These are phyloP conservation scores for Brachyrhaphis roseni DNA, from an alignment of 2,797 vertebrate species.

Conservation along the genomic window DNA sequence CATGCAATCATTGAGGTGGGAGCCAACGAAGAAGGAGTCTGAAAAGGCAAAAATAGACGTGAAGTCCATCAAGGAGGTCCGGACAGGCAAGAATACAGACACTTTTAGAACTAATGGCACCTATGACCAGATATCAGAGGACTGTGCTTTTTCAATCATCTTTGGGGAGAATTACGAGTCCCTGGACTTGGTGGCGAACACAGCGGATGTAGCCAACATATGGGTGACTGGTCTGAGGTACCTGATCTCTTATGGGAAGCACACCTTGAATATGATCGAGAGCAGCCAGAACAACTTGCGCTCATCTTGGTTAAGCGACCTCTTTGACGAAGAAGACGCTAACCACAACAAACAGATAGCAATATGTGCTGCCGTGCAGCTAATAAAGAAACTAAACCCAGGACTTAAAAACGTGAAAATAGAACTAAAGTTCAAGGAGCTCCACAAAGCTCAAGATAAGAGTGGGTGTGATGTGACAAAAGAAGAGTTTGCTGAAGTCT, in stretches of 20 bases:
- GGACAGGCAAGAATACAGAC: slow-evolving; percentile 97
- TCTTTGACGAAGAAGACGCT: slow-evolving; percentile 87
- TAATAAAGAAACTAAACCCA: slow-evolving; percentile 91
- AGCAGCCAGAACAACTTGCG: slow-evolving; percentile 96
- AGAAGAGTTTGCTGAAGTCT: slow-evolving; percentile 97
- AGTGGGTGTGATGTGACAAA: slow-evolving; percentile 85
- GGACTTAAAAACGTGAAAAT: slow-evolving; percentile 97
- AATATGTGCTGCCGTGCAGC: slow-evolving; percentile 88
- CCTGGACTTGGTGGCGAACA: slow-evolving; percentile 96
- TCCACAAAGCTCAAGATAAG: slow-evolving; percentile 95
- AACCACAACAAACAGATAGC: slow-evolving; percentile 85
- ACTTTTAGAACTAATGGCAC: slow-evolving; percentile 97
- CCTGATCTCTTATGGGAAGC: slow-evolving; percentile 97
- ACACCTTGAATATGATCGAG: slow-evolving; percentile 95
- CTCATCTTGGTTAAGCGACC: slow-evolving; percentile 93
- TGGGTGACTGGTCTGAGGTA: slow-evolving; percentile 98
- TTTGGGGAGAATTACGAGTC: slow-evolving; percentile 98
- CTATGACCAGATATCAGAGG: slow-evolving; percentile 98
- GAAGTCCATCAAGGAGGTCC: slow-evolving; percentile 95
- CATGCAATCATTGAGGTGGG: slow-evolving; percentile 98
- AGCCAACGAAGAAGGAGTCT: slow-evolving; percentile 97
- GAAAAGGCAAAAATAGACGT: slow-evolving; percentile 99
- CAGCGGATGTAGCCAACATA: slow-evolving; percentile 95
- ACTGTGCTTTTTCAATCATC: slow-evolving; percentile 95
- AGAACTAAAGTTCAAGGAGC: slow-evolving; percentile 96